Evolutionary conservation across 2,888 invertebrate genomes (phyloP).

Genomic region (Tetheella fluctuosa): DNA sequence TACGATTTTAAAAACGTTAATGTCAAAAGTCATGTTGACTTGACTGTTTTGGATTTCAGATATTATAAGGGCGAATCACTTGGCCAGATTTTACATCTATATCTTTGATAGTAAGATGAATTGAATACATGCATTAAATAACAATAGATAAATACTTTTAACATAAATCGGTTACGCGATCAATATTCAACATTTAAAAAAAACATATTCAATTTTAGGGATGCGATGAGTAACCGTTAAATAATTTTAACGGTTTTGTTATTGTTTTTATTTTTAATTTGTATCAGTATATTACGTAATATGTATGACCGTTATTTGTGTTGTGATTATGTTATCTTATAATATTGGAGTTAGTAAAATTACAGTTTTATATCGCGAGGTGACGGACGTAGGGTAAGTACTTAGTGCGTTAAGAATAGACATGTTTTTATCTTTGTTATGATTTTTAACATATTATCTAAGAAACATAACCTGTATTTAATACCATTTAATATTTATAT

Average conservation of each 20-base stretch:
- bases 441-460: too few species aligned
- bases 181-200: constrained; percentile 38
- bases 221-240: not conserved
- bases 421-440: too few species aligned
- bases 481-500: too few species aligned
- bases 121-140: constrained; percentile 22
- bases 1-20: too few species aligned
- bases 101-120: not conserved
- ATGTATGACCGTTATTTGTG: not conserved
- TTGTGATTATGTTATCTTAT: not conserved
- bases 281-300: constrained; percentile 3
- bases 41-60: too few species aligned
- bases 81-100: not conserved
- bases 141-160: constrained; percentile 35
- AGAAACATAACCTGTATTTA: not conserved
- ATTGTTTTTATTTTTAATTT: not conserved
- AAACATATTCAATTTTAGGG: not conserved
- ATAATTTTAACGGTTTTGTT: not conserved
- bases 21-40: too few species aligned
- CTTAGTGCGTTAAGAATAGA: not conserved
- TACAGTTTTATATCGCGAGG: not conserved
- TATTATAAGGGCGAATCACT: too few species aligned
- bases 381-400: not conserved
- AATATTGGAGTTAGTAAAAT: not conserved
- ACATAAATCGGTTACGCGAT: constrained; percentile 38